These are phyloP conservation scores for Macroramphosus scolopax DNA, from an alignment of 2,797 vertebrate species.

Conservation along the genomic window DNA sequence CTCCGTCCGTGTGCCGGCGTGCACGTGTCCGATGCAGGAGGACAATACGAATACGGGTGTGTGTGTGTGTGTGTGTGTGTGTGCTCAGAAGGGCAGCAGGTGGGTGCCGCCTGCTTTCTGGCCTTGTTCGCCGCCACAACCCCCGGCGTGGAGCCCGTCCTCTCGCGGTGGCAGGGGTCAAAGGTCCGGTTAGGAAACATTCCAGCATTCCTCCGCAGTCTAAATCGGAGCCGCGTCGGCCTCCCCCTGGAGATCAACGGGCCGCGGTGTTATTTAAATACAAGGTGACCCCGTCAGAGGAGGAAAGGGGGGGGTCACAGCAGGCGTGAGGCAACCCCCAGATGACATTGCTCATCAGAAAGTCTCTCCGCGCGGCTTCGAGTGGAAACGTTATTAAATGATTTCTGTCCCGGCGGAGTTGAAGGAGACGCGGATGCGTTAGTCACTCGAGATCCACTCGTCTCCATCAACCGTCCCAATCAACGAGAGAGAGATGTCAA, in stretches of 20 bases:
- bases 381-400: constrained; percentile 43
- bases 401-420: too few species aligned
- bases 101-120: constrained; percentile 54
- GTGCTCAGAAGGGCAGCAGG: constrained; percentile 65
- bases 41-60: constrained; percentile 4
- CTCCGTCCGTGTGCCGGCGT: constrained; percentile 27
- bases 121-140: constrained; percentile 2
- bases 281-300: constrained; percentile 45
- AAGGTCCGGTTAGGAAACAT: constrained; percentile 70
- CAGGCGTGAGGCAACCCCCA: constrained; percentile 30
- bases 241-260: constrained; percentile 64
- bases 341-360: constrained; percentile 25
- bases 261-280: constrained; percentile 63
- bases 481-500: too few species aligned
- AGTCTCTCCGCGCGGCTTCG: constrained; percentile 21
- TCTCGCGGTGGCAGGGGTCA: constrained; percentile 56
- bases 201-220: constrained; percentile 66
- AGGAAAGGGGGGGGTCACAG: constrained; percentile 9
- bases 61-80: constrained; percentile 14
- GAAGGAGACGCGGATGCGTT: too few species aligned
- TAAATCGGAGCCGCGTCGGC: constrained; percentile 56
- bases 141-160: neutral
- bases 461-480: too few species aligned
- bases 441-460: too few species aligned
- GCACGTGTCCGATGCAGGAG: constrained; percentile 7